phyloP scores from a whole-genome alignment of 2,113 vertebrate genomes.

The Cavia porcellus region DNA sequence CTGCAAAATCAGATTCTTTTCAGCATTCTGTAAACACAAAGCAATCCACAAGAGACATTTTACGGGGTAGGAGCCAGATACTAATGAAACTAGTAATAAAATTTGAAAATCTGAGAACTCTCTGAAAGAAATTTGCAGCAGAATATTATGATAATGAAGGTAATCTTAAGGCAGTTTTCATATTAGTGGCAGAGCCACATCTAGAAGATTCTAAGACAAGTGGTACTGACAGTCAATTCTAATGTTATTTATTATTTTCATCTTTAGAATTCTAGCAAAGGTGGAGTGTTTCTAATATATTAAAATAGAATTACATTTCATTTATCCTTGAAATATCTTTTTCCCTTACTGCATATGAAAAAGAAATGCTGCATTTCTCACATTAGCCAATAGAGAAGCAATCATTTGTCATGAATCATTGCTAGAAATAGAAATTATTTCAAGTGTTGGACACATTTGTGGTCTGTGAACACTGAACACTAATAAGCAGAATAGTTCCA shows the following conservation, averaged over 20 bases:
- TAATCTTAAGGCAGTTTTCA: background rate
- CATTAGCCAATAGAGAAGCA: conserved; percentile 56
- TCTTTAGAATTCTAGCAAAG: conserved; percentile 46
- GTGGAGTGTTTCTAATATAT: conserved; percentile 18
- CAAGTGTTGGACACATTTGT: conserved; percentile 58
- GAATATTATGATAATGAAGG: background rate
- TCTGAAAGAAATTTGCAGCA: conserved; percentile 22
- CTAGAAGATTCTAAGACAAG: background rate
- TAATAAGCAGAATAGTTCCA: conserved; percentile 64
- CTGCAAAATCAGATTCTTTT: conserved; percentile 61
- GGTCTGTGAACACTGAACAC: conserved; percentile 55
- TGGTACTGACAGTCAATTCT: background rate
- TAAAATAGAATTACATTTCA: conserved; percentile 58
- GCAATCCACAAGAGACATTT: conserved; percentile 23
- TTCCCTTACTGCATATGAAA: conserved; percentile 64
- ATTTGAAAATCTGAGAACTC: background rate
- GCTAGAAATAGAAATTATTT: conserved; percentile 71
- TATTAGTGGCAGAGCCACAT: background rate
- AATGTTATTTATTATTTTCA: conserved; percentile 58
- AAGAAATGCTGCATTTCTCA: conserved; percentile 66
- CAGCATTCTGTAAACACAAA: conserved; percentile 3
- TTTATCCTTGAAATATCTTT: conserved; percentile 64
- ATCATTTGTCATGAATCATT: conserved; percentile 69
- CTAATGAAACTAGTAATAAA: conserved; percentile 23
- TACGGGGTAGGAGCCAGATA: background rate